phyloP scores from a whole-genome alignment of 1,140 invertebrate genomes.

The Dendroctonus valens region DNA sequence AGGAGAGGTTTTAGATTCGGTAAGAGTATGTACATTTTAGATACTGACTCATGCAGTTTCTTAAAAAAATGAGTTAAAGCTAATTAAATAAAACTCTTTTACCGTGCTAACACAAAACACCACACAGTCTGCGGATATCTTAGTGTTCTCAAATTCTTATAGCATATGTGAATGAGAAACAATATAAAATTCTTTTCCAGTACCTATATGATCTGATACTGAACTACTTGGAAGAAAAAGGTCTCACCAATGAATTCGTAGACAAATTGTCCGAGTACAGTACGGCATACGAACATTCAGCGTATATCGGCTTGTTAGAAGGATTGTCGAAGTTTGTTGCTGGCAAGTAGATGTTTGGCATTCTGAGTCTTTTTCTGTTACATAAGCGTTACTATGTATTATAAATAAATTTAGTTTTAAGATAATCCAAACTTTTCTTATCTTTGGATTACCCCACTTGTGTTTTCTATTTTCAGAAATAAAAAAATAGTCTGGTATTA shows the following conservation, averaged over 20 bases:
- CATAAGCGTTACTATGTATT: conserved; percentile 1
- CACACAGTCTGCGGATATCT: neutral
- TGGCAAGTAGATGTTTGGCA: conserved; percentile 54
- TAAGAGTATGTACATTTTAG: conserved; percentile 56
- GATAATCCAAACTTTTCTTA: conserved; percentile 15
- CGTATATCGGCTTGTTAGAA: conserved; percentile 84
- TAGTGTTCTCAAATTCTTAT: no score
- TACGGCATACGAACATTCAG: conserved; percentile 85
- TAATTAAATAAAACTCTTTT: no score
- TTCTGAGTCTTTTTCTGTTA: neutral
- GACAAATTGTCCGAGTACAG: conserved; percentile 82
- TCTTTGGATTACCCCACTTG: conserved; percentile 8
- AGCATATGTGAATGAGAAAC: no score
- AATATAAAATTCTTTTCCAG: conserved; percentile 57
- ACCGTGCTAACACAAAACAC: no score
- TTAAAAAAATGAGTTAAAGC: neutral
- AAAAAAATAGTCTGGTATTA: conserved; percentile 3
- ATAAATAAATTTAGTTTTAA: conserved; percentile 7
- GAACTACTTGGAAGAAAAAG: conserved; percentile 91
- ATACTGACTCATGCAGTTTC: conserved; percentile 10
- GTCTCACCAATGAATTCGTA: conserved; percentile 87
- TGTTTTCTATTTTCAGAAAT: conserved; percentile 19
- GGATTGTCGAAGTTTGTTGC: conserved; percentile 81
- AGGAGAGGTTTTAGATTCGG: conserved; percentile 86
- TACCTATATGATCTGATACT: conserved; percentile 91